phyloP scores from a whole-genome alignment of 1,140 invertebrate genomes.

The Babylonia areolata region DNA sequence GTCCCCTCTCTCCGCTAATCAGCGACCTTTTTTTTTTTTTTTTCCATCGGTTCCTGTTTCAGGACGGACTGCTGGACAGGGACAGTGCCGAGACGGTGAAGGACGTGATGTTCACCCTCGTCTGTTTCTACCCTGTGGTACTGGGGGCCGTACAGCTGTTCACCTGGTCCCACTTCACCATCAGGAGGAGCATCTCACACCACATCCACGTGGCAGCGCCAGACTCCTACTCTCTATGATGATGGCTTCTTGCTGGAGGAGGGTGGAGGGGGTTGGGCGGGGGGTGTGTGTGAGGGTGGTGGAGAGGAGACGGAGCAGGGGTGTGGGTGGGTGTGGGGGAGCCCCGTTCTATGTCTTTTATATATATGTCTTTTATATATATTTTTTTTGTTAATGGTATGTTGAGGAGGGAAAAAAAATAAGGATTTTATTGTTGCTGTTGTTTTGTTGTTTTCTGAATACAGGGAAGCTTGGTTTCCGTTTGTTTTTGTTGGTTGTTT shows the following conservation, averaged over 20 bases:
- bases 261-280: neutral
- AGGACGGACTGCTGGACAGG: conserved; percentile 17
- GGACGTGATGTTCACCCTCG: conserved; percentile 57
- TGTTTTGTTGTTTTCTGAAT: too few relatives aligned
- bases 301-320: neutral
- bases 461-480: too few relatives aligned
- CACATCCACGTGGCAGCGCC: conserved; percentile 16
- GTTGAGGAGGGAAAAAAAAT: too few relatives aligned
- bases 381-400: too few relatives aligned
- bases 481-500: too few relatives aligned
- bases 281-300: neutral
- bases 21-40: too few relatives aligned
- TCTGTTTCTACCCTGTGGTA: conserved; percentile 57
- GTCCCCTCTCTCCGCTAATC: too few relatives aligned
- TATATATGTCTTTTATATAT: too few relatives aligned
- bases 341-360: too few relatives aligned
- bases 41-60: conserved; percentile 26
- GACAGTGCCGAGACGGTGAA: conserved; percentile 38
- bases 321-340: neutral
- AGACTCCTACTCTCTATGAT: conserved; percentile 1
- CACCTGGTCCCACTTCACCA: conserved; percentile 59
- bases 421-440: too few relatives aligned
- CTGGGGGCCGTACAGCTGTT: conserved; percentile 58
- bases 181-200: conserved; percentile 36
- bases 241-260: neutral